These are phyloP conservation scores for Tiliacea citrago DNA, from an alignment of 2,888 invertebrate genomes.

Conservation along the genomic window DNA sequence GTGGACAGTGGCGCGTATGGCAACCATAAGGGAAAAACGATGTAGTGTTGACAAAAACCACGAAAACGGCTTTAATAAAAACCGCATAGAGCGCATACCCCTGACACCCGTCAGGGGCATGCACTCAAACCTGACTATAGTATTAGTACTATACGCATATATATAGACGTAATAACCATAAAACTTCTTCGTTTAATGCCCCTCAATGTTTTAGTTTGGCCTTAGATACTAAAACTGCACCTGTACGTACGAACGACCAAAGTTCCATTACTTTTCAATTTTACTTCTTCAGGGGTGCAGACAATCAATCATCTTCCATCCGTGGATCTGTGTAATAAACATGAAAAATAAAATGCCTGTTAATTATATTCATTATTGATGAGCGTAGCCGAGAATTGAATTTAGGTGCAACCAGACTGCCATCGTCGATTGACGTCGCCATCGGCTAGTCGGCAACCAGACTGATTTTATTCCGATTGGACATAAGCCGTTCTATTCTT, in stretches of 20 bases:
- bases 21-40: background rate
- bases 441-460: too few relatives aligned
- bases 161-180: background rate
- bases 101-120: too few relatives aligned
- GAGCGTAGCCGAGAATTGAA: background rate
- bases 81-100: too few relatives aligned
- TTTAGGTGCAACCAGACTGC: background rate
- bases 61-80: background rate
- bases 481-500: too few relatives aligned
- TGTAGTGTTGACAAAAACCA: background rate
- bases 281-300: constrained; percentile 14
- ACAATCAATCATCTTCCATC: constrained; percentile 7
- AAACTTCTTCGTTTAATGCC: background rate
- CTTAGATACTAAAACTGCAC: constrained; percentile 5
- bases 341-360: constrained; percentile 23
- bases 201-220: background rate
- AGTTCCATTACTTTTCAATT: constrained; percentile 7
- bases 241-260: background rate
- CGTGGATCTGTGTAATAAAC: background rate
- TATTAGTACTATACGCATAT: background rate
- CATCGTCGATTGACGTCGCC: background rate
- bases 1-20: background rate
- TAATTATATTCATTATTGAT: background rate
- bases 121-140: too few relatives aligned
- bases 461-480: too few relatives aligned